A percentile compares a stretch with the other conserved stretches of the same genome.
Evolutionary conservation across 2,113 vertebrate species (phyloP).

Genomic region (Axis porcinus): DNA sequence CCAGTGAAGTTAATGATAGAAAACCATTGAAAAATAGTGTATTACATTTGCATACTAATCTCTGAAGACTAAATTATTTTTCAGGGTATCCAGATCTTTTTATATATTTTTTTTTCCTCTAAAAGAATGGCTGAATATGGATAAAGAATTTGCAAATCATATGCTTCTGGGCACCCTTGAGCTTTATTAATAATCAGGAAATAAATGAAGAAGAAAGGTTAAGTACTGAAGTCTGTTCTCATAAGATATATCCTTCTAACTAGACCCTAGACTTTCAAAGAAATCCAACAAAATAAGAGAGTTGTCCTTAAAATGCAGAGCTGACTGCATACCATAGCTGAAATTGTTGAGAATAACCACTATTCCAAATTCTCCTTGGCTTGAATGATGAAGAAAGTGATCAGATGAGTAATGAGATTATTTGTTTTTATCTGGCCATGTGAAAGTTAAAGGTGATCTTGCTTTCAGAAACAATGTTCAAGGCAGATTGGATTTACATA

Average conservation of each 20-base stretch:
- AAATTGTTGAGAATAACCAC: neutral
- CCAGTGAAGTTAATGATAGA: neutral
- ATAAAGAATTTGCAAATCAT: neutral
- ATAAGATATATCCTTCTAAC: neutral
- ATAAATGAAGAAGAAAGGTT: neutral
- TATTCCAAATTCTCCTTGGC: neutral
- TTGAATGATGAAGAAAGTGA: neutral
- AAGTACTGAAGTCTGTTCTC: neutral
- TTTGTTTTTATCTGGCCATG: neutral
- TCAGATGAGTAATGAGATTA: neutral
- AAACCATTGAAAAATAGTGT: neutral
- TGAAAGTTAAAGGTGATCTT: neutral
- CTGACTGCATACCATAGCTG: neutral
- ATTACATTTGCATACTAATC: neutral
- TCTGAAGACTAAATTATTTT: neutral
- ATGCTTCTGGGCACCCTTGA: neutral
- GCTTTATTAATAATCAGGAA: neutral
- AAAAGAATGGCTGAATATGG: neutral
- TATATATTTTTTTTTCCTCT: neutral
- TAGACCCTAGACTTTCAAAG: neutral
- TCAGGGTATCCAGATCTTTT: neutral
- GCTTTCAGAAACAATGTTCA: neutral
- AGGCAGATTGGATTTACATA: neutral
- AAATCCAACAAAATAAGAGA: neutral
- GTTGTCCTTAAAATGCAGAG: neutral